Conservation (phyloP, 2,113 vertebrate genomes). For the Platichthys stellatus region DNA sequence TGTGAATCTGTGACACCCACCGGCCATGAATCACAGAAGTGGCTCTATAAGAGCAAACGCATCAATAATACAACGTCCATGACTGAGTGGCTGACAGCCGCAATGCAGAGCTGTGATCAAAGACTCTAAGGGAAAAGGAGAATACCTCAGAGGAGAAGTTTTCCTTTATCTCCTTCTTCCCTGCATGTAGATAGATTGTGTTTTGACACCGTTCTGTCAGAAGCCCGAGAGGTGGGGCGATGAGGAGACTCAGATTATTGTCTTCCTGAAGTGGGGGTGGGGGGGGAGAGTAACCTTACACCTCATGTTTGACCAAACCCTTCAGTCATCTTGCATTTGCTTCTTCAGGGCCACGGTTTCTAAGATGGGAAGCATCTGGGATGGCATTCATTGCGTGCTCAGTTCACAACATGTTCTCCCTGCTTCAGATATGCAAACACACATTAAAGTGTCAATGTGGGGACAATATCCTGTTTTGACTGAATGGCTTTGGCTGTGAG, state of each 20-base stretch:
- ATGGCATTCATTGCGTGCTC: conserved; percentile 7
- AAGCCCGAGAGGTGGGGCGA: neutral
- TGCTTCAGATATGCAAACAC: conserved; percentile 40
- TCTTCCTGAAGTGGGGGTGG: neutral
- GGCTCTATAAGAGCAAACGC: conserved; percentile 33
- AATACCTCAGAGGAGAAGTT: neutral
- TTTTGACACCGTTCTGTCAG: neutral
- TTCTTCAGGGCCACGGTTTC: conserved; percentile 13
- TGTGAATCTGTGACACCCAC: conserved; percentile 50
- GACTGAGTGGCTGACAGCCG: conserved; percentile 36
- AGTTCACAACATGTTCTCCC: conserved; percentile 18
- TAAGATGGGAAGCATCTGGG: conserved; percentile 9
- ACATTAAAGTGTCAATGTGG: conserved; percentile 31
- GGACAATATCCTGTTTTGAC: conserved; percentile 51
- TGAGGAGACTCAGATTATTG: neutral
- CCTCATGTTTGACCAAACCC: conserved; percentile 24
- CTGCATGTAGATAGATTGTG: neutral
- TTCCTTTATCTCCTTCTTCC: conserved; percentile 4
- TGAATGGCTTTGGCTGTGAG: neutral
- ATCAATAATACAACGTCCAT: conserved; percentile 63
- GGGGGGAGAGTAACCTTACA: conserved; percentile 32
- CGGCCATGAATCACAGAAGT: conserved; percentile 34
- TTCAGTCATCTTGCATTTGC: conserved; percentile 23
- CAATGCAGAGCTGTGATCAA: conserved; percentile 42
- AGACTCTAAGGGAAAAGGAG: neutral